Base-by-base conservation (phyloP, 1,140 invertebrate species). In the Camponotus floridanus region DNA sequence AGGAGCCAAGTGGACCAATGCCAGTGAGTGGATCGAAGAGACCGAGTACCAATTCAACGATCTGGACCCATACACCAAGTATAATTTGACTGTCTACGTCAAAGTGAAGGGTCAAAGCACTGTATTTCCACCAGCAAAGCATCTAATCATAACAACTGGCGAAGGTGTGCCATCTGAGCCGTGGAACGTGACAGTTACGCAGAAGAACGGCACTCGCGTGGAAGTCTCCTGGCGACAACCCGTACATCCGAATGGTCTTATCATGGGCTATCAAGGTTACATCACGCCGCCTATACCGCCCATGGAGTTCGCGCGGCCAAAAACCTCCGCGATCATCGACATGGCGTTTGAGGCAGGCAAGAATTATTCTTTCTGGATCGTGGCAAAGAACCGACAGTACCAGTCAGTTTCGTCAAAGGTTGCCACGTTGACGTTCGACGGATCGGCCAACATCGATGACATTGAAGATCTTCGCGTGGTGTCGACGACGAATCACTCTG, bases 61-160 rank as follows among this genome's bases (percentile, higher is more conserved):
- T 78, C 94, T 98, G 2, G 94, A 96, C 83, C 96, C 98, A 0
- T 97, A 95, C 87, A 98, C 97, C 0, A 92, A 94, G 1, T 98
- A 98, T 91, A 98, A 98, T 89, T 94, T 98, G 64, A 98, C 97
- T 0, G 97, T 98, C 8, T 98, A 97, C 91, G 97, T 97, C 0
- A 94, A 96, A 68, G 89, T 96, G 7, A 96, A 96, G 87, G 95
- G 95, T 0, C 90, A 93, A 18, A 84, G 71, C 0, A 93, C 88
- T 3, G 93, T 95, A 0, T 97, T 96, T 78, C 95, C 96, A 1
- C 97, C 97, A 1, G 95, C 95, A 11, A 96, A 96, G 83, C 97
- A 96, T 90, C 92, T 96, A 11, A 93, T 94, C 13, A 95, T 95
- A 0, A 96, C 91, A 55, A 98, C 98, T 2, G 94, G 93, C 1